Evolutionary conservation across 1,140 invertebrate species (phyloP).

Genomic region (Eriocheir sinensis): DNA sequence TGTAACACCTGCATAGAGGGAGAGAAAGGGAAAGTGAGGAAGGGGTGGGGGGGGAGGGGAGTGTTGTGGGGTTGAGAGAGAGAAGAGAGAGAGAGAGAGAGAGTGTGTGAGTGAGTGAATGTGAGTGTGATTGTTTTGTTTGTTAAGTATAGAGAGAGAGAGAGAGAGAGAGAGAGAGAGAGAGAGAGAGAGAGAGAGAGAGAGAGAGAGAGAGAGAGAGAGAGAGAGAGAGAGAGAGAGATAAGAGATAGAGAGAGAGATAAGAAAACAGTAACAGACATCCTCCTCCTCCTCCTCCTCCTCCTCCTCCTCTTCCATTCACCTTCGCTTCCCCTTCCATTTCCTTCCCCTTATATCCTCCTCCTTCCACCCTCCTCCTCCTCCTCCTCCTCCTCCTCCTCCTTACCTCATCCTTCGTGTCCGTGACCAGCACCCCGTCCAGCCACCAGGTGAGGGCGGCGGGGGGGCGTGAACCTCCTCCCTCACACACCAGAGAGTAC

Average conservation of each 20-base stretch:
- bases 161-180: background rate
- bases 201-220: too few species aligned
- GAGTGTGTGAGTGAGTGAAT: background rate
- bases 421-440: conserved; percentile 32
- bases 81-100: background rate
- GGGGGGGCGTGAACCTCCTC: conserved; percentile 62
- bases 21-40: background rate
- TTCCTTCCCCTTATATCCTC: background rate
- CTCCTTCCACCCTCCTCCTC: background rate
- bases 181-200: background rate
- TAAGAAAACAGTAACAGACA: too few species aligned
- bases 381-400: background rate
- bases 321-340: background rate
- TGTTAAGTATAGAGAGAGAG: background rate
- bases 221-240: conserved; percentile 24
- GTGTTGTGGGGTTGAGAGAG: background rate
- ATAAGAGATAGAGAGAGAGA: background rate
- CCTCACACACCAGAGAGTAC: conserved; percentile 62
- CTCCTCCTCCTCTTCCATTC: background rate
- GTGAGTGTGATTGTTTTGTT: background rate
- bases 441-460: conserved; percentile 77
- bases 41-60: background rate
- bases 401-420: conserved; percentile 45
- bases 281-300: background rate
- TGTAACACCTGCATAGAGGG: background rate